Evolutionary conservation across 2,113 vertebrate genomes (phyloP).

Genomic region (Microtus ochrogaster): DNA sequence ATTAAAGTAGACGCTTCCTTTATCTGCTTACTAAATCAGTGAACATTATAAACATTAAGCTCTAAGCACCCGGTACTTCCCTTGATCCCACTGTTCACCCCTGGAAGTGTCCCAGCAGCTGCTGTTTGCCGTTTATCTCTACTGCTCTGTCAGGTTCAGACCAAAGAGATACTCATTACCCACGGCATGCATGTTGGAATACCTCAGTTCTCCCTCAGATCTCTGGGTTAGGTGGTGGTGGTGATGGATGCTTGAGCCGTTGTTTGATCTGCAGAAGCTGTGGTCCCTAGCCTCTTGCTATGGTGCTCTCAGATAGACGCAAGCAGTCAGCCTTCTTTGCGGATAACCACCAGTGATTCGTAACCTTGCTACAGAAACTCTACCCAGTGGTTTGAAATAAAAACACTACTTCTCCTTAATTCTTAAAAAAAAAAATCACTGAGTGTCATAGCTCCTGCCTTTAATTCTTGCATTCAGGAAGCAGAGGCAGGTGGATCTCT

Average conservation of each 20-base stretch:
- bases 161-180: background rate
- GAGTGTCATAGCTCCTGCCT: background rate
- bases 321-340: background rate
- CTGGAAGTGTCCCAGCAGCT: too few species aligned
- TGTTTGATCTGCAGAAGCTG: background rate
- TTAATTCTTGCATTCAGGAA: background rate
- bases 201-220: background rate
- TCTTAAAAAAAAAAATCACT: too few species aligned
- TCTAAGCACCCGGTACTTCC: background rate
- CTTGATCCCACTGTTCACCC: background rate
- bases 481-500: background rate
- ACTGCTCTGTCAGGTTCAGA: background rate
- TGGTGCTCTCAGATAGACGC: background rate
- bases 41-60: background rate
- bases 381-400: background rate
- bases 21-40: background rate
- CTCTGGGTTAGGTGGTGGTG: background rate
- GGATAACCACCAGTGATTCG: background rate
- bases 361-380: background rate
- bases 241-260: background rate
- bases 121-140: background rate
- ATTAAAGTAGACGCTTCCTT: background rate
- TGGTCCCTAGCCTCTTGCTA: background rate
- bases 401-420: background rate
- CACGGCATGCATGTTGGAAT: background rate